Percentiles rank a stretch among this genome's conserved stretches.
These are phyloP conservation scores for Acanthornis magna DNA, from an alignment of 2,797 vertebrate species.

Conservation along the genomic window DNA sequence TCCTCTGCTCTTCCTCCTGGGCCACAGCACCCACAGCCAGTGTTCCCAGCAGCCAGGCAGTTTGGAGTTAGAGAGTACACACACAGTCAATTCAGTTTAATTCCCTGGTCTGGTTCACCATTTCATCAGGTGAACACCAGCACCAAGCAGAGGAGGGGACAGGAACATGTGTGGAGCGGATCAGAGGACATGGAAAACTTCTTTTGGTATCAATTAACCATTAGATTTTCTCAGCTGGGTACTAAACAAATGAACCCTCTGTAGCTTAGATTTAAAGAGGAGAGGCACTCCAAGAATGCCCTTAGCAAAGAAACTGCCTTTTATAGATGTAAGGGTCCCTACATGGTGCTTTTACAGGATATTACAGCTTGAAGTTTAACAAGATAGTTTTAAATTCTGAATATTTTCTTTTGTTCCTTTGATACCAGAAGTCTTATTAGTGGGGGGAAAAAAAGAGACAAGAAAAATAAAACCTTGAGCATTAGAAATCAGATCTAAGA, in stretches of 20 bases:
- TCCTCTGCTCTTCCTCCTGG: background rate
- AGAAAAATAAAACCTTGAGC: background rate
- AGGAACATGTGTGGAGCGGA: background rate
- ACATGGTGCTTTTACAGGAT: background rate
- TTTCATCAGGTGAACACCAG: background rate
- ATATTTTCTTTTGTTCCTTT: constrained; percentile 19
- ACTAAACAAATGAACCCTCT: constrained; percentile 34
- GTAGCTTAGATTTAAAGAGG: background rate
- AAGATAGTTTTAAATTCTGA: background rate
- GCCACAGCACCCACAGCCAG: background rate
- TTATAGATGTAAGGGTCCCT: background rate
- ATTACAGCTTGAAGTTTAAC: constrained; percentile 18
- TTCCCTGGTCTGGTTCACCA: background rate
- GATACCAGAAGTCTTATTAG: background rate
- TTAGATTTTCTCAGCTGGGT: background rate
- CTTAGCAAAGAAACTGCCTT: constrained; percentile 1
- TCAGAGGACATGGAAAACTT: background rate
- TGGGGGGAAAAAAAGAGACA: background rate
- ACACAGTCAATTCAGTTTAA: background rate
- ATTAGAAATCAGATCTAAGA: constrained; percentile 37
- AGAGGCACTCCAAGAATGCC: background rate
- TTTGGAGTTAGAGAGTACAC: background rate
- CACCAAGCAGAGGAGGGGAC: background rate
- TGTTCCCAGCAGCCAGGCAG: background rate
- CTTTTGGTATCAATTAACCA: background rate